phyloP scores from a whole-genome alignment of 2,113 vertebrate genomes.

The Sander vitreus region DNA sequence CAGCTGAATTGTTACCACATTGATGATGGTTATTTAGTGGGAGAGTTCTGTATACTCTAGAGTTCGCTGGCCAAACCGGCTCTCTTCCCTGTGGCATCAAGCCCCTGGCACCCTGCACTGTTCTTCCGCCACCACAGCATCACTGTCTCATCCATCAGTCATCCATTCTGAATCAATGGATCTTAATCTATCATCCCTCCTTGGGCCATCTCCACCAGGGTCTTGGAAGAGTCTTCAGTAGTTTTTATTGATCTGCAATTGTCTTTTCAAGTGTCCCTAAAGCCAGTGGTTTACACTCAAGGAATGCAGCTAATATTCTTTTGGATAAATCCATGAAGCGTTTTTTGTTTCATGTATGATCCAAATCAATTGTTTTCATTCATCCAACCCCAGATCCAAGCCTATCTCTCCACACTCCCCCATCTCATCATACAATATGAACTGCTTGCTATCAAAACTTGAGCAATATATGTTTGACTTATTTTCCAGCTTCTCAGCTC shows the following conservation, averaged over 20 bases:
- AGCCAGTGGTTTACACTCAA: slow-evolving; percentile 42
- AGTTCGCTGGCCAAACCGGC: slow-evolving; percentile 58
- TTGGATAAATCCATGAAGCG: slow-evolving; percentile 49
- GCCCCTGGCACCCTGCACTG: slow-evolving; percentile 47
- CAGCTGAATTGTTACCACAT: slow-evolving; percentile 83
- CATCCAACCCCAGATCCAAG: slow-evolving; percentile 39
- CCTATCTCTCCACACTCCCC: slow-evolving; percentile 9
- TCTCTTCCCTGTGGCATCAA: slow-evolving; percentile 44
- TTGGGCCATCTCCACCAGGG: slow-evolving; percentile 22
- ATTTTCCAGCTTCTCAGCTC: slow-evolving; percentile 66
- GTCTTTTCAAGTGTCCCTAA: slow-evolving; percentile 51
- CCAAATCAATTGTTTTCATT: slow-evolving; percentile 45
- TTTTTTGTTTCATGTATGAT: slow-evolving; percentile 55
- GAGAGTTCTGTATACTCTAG: slow-evolving; percentile 42
- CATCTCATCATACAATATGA: slow-evolving; percentile 52
- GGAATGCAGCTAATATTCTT: slow-evolving; percentile 50
- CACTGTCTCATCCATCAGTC: slow-evolving; percentile 49
- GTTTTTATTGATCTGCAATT: slow-evolving; percentile 49
- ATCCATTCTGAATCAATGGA: slow-evolving; percentile 1
- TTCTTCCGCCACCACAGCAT: slow-evolving; percentile 48
- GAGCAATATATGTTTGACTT: slow-evolving; percentile 48
- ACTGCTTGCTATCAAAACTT: slow-evolving; percentile 59
- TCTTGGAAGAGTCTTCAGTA: slow-evolving; percentile 22
- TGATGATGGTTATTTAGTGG: slow-evolving; percentile 72
- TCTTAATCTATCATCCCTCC: slow-evolving; percentile 42